Base-by-base conservation (phyloP, 2,797 vertebrate genomes). In the Sebastes oblongus region DNA sequence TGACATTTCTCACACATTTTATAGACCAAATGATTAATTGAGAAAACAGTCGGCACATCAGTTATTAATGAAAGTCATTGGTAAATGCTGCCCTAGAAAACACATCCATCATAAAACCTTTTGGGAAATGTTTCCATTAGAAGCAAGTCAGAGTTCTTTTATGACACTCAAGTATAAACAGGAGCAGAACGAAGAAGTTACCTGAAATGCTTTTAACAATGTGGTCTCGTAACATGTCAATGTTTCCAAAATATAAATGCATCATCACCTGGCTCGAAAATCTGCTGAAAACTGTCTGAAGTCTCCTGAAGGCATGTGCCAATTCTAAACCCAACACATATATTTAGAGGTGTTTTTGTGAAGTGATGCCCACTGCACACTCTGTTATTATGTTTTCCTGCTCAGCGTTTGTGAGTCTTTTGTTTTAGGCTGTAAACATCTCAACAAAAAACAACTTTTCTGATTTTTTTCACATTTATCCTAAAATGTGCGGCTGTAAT, bases 271-370 rank as follows among this genome's bases (percentile, higher is more conserved):
- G 39, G 36, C 32, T 75, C 25, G 46, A 52, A 4, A 1, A 59
- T 60, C 59, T 78, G 22, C 61, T 84, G 13, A 77, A 75, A 78
- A 64, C 24, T 46, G 25, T 74, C 61, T 77, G 14, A 75, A 58
- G 74, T 75, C 24, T 27, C 75, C 50, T 78, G 22, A 66, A 55
- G 60, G 55, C 27, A 81, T 0, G 1, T 77, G 42, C 16, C 50
- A 84, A 79, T 65, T 87, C 9, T 13, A 73, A 86, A 74, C 25
- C 12, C 52, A 65, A 74, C 56, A 75, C 24, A 27, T 81, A 70
- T 73, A 72, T 82, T 87, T 82, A 77, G 46, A 69, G 32, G 42
- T 34, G 59, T 62, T 78, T 74, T 68, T 82, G 55, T 69, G 18
- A 62, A 60, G 20, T 20, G n/a, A 59, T 68, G 72, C 6, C 16